Evolutionary conservation across 2,797 vertebrate species (phyloP).

Genomic region (Platyrinchus mystaceus): DNA sequence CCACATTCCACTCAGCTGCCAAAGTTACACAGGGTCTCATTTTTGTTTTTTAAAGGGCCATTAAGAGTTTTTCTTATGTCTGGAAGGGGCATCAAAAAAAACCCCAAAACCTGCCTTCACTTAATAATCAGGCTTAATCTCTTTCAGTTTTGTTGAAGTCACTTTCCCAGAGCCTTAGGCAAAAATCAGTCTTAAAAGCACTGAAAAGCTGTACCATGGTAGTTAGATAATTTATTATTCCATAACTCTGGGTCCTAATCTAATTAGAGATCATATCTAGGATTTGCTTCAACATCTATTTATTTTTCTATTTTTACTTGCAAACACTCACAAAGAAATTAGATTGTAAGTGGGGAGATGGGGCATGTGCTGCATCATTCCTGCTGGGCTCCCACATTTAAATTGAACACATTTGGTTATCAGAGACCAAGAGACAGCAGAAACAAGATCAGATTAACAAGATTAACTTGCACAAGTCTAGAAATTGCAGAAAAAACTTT

Average conservation of each 20-base stretch:
- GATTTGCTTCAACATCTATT: neutral
- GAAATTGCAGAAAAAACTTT: neutral
- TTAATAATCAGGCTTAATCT: slow-evolving; percentile 47
- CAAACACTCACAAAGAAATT: neutral
- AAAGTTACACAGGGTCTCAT: neutral
- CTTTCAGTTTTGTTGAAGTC: slow-evolving; percentile 25
- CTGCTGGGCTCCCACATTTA: neutral
- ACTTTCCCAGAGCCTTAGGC: neutral
- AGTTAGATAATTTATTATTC: slow-evolving; percentile 52
- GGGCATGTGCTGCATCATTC: neutral
- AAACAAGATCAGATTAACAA: neutral
- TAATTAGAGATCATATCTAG: slow-evolving; percentile 44
- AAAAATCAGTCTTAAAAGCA: slow-evolving; percentile 45
- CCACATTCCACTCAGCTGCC: neutral
- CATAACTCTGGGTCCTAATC: slow-evolving; percentile 48
- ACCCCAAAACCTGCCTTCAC: neutral
- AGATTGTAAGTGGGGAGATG: neutral
- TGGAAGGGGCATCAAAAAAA: neutral
- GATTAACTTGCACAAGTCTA: neutral
- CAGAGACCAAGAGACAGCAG: neutral
- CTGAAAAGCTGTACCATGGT: neutral
- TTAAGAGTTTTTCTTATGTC: neutral
- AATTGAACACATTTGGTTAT: neutral
- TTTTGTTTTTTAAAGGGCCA: neutral
- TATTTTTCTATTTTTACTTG: slow-evolving; percentile 38